Percentiles rank a stretch among this genome's conserved stretches.
Evolutionary conservation across 2,797 vertebrate genomes (phyloP).

Genomic region (Periparus ater): DNA sequence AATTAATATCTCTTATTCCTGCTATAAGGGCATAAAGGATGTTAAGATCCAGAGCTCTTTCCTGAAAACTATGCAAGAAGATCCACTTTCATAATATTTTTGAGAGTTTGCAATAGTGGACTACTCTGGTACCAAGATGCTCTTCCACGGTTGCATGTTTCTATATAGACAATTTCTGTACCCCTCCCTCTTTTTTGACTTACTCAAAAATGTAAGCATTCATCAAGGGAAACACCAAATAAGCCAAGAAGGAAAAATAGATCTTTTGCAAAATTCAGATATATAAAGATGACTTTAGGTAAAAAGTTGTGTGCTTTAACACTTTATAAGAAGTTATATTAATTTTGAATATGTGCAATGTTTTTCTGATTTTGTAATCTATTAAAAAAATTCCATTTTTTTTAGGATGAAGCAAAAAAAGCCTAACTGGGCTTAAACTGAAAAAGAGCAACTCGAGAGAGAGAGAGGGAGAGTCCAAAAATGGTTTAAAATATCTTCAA

Average conservation of each 20-base stretch:
- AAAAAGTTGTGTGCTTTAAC: neutral
- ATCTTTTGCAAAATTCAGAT: neutral
- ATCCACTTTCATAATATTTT: neutral
- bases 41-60: neutral
- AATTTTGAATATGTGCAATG: neutral
- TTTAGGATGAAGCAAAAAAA: neutral
- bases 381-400: neutral
- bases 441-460: neutral
- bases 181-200: neutral
- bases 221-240: neutral
- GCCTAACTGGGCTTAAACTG: neutral
- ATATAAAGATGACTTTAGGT: neutral
- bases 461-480: neutral
- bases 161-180: neutral
- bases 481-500: neutral
- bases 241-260: neutral
- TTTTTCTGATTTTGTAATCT: neutral
- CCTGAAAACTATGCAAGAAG: neutral
- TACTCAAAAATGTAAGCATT: neutral
- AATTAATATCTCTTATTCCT: neutral
- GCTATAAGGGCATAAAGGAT: neutral
- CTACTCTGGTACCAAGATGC: neutral
- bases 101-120: neutral
- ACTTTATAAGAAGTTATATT: neutral
- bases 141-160: neutral